phyloP scores from a whole-genome alignment of 2,888 invertebrate genomes.

The Acleris literana region DNA sequence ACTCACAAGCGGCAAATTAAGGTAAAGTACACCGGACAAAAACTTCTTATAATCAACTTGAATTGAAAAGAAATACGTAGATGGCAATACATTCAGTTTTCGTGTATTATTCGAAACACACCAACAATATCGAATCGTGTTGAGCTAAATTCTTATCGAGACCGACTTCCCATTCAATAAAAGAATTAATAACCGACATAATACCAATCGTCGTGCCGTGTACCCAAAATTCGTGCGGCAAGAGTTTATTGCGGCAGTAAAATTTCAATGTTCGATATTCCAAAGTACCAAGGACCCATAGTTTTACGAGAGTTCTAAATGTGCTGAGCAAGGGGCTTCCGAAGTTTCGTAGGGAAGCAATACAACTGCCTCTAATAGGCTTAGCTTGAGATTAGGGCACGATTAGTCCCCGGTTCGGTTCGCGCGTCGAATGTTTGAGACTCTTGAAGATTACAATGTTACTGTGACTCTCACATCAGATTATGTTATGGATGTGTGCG shows the following conservation, averaged over 20 bases:
- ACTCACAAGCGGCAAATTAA: background rate
- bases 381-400: slow-evolving; percentile 80
- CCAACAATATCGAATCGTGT: slow-evolving; percentile 26
- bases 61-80: no score
- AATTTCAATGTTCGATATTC: slow-evolving; percentile 75
- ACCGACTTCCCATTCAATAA: slow-evolving; percentile 25
- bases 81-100: background rate
- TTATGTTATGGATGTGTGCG: slow-evolving; percentile 53
- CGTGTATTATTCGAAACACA: background rate
- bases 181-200: slow-evolving; percentile 40
- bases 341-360: slow-evolving; percentile 82
- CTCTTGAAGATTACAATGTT: slow-evolving; percentile 73
- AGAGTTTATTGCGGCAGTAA: slow-evolving; percentile 68
- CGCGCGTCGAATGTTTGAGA: slow-evolving; percentile 66
- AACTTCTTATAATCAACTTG: no score
- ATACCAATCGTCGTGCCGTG: slow-evolving; percentile 47
- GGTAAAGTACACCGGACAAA: no score
- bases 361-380: slow-evolving; percentile 82
- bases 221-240: slow-evolving; percentile 58
- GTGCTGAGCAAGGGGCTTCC: slow-evolving; percentile 79
- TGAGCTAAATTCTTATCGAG: slow-evolving; percentile 17
- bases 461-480: slow-evolving; percentile 69
- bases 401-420: slow-evolving; percentile 75
- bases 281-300: slow-evolving; percentile 60
- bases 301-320: slow-evolving; percentile 75